phyloP scores from a whole-genome alignment of 2,113 vertebrate genomes.

The Rhadina sibilatrix region DNA sequence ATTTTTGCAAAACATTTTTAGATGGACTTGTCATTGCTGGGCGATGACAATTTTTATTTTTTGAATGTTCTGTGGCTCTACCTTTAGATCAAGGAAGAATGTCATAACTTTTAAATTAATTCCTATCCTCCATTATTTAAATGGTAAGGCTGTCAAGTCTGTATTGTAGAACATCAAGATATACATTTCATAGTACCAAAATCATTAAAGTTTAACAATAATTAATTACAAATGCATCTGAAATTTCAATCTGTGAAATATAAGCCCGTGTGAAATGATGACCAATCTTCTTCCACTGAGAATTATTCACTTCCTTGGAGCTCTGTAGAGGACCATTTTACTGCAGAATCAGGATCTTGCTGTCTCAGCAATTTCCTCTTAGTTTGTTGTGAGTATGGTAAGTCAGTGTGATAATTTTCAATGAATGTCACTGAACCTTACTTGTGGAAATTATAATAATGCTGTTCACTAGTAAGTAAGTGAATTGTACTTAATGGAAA shows the following conservation, averaged over 20 bases:
- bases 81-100: background rate
- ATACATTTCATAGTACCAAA: background rate
- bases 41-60: background rate
- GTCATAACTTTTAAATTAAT: background rate
- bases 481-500: background rate
- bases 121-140: background rate
- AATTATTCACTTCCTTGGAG: background rate
- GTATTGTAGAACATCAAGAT: background rate
- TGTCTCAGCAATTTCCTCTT: background rate
- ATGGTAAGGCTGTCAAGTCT: background rate
- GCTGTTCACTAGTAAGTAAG: background rate
- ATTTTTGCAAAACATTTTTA: background rate
- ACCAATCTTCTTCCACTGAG: background rate
- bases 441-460: background rate
- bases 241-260: background rate
- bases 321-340: background rate
- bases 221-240: background rate
- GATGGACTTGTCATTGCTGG: background rate
- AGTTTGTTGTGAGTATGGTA: background rate
- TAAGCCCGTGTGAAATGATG: background rate
- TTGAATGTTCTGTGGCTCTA: background rate
- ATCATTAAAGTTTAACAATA: background rate
- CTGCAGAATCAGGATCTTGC: background rate
- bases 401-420: background rate
- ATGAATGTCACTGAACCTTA: background rate